Conservation (phyloP, 2,888 invertebrate genomes). For the Ochlodes sylvanus region DNA sequence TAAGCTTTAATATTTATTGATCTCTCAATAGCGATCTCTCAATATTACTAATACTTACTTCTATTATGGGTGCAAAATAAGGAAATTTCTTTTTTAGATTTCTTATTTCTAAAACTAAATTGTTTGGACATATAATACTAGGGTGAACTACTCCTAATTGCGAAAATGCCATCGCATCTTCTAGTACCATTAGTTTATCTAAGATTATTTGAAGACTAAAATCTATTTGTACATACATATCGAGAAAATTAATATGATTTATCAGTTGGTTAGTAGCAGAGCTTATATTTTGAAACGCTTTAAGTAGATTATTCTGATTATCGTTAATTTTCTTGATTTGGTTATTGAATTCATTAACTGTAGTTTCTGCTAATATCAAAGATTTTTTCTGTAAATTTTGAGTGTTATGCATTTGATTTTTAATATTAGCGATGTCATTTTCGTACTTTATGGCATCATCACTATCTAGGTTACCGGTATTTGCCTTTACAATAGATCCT, state of each 20-base stretch:
- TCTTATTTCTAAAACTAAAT: slow-evolving; percentile 31
- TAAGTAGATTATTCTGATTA: slow-evolving; percentile 19
- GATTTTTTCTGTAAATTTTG: slow-evolving; percentile 17
- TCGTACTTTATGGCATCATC: slow-evolving; percentile 22
- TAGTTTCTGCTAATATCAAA: slow-evolving; percentile 6
- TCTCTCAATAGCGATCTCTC: slow-evolving; percentile 14
- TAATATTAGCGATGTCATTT: slow-evolving; percentile 15
- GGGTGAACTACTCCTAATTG: slow-evolving; percentile 38
- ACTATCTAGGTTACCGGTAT: slow-evolving; percentile 21
- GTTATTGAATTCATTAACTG: slow-evolving; percentile 13
- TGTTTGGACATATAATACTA: slow-evolving; percentile 18
- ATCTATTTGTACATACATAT: slow-evolving; percentile 25
- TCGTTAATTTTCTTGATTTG: slow-evolving; percentile 29
- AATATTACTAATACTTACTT: slow-evolving; percentile 11
- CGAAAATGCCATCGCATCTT: slow-evolving; percentile 37
- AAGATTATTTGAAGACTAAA: slow-evolving; percentile 33
- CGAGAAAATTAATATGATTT: slow-evolving; percentile 14
- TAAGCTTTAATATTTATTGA: slow-evolving; percentile 24
- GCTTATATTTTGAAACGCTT: slow-evolving; percentile 13
- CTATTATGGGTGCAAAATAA: background rate
- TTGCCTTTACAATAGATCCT: slow-evolving; percentile 26
- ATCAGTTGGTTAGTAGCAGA: slow-evolving; percentile 3
- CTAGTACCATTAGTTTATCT: slow-evolving; percentile 38
- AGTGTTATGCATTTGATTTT: slow-evolving; percentile 6
- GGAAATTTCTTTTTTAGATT: background rate